Conservation (phyloP, 2,888 invertebrate species). For the Rhopalosiphum nymphaeae region DNA sequence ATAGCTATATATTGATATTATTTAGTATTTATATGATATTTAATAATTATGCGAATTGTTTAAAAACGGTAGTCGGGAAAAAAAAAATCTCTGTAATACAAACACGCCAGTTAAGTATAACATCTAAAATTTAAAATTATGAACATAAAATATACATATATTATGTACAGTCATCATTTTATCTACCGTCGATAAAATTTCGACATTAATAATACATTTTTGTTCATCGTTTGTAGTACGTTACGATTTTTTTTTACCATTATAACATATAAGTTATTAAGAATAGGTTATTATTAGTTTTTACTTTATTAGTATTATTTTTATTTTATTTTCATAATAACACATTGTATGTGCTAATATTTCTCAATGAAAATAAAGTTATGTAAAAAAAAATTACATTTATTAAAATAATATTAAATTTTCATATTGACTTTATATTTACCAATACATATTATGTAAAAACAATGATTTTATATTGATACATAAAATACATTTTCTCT, state of each 20-base stretch:
- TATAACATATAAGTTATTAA: not conserved
- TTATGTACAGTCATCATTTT: not conserved
- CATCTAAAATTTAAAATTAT: not conserved
- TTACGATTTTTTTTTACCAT: not conserved
- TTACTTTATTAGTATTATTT: not conserved
- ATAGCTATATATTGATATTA: not conserved
- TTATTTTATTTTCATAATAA: not conserved
- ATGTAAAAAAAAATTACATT: not conserved
- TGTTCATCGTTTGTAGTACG: not conserved
- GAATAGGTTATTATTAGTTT: not conserved
- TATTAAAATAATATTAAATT: not conserved
- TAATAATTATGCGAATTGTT: not conserved
- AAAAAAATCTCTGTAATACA: not conserved
- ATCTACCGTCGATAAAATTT: not conserved
- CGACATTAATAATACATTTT: not conserved
- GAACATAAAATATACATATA: not conserved
- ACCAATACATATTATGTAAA: not conserved
- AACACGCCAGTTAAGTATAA: not conserved
- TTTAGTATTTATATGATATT: too few relatives aligned
- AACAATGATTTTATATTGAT: not conserved
- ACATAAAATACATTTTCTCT: not conserved
- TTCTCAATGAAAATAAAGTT: not conserved
- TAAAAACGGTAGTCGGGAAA: not conserved
- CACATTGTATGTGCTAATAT: not conserved
- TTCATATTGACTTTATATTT: not conserved